Evolutionary conservation across 2,113 vertebrate genomes (phyloP), one percentile per base, ranked within the genome.

Genomic region (Irena cyanogastra): DNA sequence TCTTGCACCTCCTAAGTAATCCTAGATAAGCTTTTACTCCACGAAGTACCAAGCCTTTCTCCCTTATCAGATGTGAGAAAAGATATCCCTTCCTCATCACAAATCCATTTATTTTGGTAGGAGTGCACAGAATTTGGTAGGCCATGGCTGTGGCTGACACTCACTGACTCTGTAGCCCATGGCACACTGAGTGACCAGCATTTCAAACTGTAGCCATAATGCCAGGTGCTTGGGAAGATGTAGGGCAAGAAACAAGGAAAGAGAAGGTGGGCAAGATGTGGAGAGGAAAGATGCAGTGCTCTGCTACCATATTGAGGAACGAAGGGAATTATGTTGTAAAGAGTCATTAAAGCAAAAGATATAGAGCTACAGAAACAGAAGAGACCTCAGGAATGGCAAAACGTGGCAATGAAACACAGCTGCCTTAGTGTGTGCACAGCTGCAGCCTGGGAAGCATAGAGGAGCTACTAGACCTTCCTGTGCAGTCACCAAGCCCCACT

Each of bases 81-180:
- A 35, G 2, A 10, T 8, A 41, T 10, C 15, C 10, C 10, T 64
- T 93, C 57, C 49, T 56, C 53, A 31, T 37, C 33, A 4, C 21
- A 66, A 4, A 28, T 71, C 23, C 23, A 12, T 66, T 56, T 80
- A 8, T 83, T 80, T 76, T 37, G 44, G 33, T 37, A 50, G 45
- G 9, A 33, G 14, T 9, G 8, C 52, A 45, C 16, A 39, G 78
- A 71, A 31, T 28, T 23, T 41, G 52, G 21, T 50, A 54, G 47
- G 24, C 28, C 9, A 0, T 17, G 35, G 26, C 54, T 31, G 8
- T 45, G 65, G 64, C 23, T 63, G 52, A 24, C 16, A 35, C 39
- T 82, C 65, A 28, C 35, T 2, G 0, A 7, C 57, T 56, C 33
- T 2, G 0, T 9, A 57, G 31, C 37, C 11, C 23, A 13, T 0